Evolutionary conservation across 2,797 vertebrate species (phyloP).

Genomic region (Lemur catta): DNA sequence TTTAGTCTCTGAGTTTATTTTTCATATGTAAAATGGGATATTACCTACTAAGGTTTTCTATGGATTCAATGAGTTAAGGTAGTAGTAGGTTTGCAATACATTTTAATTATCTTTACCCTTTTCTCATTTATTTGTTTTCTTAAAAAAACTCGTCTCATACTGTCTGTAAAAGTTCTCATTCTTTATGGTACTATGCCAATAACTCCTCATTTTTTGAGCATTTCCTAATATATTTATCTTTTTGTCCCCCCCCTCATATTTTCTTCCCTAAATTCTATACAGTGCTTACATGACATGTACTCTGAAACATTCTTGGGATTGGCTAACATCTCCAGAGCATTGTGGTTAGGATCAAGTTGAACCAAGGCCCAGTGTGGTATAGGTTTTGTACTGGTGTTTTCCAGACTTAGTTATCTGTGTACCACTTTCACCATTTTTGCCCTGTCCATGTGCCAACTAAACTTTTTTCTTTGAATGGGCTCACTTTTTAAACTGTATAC

Average conservation of each 20-base stretch:
- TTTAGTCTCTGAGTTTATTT: background rate
- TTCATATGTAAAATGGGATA: conserved; percentile 6
- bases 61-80: background rate
- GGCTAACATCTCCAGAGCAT: background rate
- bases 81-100: background rate
- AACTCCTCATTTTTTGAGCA: background rate
- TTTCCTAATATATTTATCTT: background rate
- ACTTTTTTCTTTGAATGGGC: background rate
- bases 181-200: background rate
- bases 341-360: background rate
- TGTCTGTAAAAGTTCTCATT: background rate
- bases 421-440: background rate
- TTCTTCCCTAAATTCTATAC: background rate
- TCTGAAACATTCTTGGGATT: background rate
- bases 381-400: background rate
- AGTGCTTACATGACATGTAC: background rate
- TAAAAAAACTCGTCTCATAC: background rate
- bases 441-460: background rate
- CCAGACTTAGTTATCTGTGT: background rate
- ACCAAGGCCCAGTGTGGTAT: background rate
- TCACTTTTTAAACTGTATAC: background rate
- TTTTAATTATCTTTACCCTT: background rate
- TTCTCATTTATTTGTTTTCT: background rate
- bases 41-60: background rate
- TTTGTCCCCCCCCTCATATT: background rate